Conservation (phyloP, 2,888 invertebrate genomes). For the Melanostoma scalare region DNA sequence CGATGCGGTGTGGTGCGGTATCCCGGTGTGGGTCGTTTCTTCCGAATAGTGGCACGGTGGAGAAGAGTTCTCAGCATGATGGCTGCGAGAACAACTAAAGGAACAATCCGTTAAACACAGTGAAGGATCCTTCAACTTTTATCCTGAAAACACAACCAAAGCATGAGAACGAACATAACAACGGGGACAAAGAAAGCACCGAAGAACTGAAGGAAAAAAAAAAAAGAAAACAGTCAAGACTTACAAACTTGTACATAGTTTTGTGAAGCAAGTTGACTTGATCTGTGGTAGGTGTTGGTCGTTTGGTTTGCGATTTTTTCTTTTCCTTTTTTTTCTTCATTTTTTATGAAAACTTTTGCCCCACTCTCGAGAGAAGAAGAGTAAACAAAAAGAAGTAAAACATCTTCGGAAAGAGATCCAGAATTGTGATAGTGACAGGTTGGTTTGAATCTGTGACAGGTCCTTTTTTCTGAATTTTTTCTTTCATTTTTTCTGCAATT, state of each 20-base stretch:
- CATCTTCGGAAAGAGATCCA: slow-evolving; percentile 59
- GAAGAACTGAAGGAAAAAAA: slow-evolving; percentile 10
- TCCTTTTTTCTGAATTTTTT: slow-evolving; percentile 7
- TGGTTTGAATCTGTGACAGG: slow-evolving; percentile 67
- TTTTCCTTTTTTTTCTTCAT: background rate
- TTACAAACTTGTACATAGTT: slow-evolving; percentile 66
- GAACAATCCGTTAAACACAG: slow-evolving; percentile 59
- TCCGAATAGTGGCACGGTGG: background rate
- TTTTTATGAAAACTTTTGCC: slow-evolving; percentile 19
- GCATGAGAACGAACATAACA: slow-evolving; percentile 41
- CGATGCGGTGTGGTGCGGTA: background rate
- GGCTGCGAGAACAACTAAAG: slow-evolving; percentile 55
- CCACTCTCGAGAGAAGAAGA: background rate
- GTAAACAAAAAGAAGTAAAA: slow-evolving; percentile 26
- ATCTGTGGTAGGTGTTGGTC: slow-evolving; percentile 66
- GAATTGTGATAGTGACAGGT: slow-evolving; percentile 68
- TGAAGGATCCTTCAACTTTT: slow-evolving; percentile 66
- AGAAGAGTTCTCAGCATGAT: slow-evolving; percentile 31
- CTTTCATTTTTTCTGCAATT: background rate
- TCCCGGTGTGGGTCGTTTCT: background rate
- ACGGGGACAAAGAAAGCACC: slow-evolving; percentile 11
- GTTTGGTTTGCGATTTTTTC: slow-evolving; percentile 29
- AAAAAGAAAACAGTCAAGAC: slow-evolving; percentile 37
- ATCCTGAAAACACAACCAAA: slow-evolving; percentile 46
- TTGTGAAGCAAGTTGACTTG: slow-evolving; percentile 59